phyloP scores from a whole-genome alignment of 2,888 invertebrate species.

The Drosophila koepferae region DNA sequence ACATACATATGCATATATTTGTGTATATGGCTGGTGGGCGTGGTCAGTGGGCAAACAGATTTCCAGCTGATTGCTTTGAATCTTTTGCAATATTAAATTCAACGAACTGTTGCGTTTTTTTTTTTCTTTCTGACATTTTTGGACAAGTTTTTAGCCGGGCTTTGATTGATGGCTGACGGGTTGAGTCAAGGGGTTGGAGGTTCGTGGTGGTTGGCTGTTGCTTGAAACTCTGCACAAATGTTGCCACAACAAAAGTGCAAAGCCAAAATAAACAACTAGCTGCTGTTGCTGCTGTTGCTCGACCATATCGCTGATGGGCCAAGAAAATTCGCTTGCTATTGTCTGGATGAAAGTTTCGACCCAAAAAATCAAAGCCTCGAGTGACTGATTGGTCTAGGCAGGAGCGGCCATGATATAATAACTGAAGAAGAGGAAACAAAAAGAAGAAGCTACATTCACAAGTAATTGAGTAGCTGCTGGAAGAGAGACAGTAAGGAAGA shows the following conservation, averaged over 20 bases:
- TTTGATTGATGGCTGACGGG: slow-evolving; percentile 46
- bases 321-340: slow-evolving; percentile 17
- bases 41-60: slow-evolving; percentile 12
- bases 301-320: slow-evolving; percentile 20
- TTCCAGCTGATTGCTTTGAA: slow-evolving; percentile 23
- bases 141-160: slow-evolving; percentile 16
- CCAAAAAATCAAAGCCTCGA: slow-evolving; percentile 31
- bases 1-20: neutral
- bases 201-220: neutral
- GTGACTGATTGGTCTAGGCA: slow-evolving; percentile 40
- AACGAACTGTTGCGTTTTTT: slow-evolving; percentile 24
- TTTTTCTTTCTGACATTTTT: slow-evolving; percentile 5
- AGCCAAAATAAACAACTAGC: slow-evolving; percentile 31
- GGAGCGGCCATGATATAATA: slow-evolving; percentile 36
- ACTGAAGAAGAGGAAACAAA: slow-evolving; percentile 1
- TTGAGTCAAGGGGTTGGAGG: neutral
- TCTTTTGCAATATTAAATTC: slow-evolving; percentile 34
- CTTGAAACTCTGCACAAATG: slow-evolving; percentile 32
- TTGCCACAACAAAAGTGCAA: slow-evolving; percentile 36
- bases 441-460: neutral
- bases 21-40: neutral
- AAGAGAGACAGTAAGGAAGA: neutral
- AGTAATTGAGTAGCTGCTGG: slow-evolving; percentile 25
- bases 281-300: slow-evolving; percentile 4
- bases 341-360: slow-evolving; percentile 4